Conservation (phyloP, 2,113 vertebrate species). For the Aramus guarauna region DNA sequence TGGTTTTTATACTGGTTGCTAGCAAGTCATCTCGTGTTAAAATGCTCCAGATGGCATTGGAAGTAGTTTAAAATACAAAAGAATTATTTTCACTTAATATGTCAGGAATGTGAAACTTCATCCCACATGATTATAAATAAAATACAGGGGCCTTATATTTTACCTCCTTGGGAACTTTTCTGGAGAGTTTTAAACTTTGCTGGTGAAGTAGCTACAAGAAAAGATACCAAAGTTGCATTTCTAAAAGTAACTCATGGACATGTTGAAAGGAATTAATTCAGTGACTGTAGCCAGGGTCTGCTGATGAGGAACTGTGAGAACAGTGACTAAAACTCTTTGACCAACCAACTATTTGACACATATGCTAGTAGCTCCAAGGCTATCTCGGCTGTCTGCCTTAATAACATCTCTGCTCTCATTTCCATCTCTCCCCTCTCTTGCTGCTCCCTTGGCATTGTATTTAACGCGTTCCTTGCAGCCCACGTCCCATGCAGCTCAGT, state of each 20-base stretch:
- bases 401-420: slow-evolving; percentile 39
- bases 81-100: not conserved
- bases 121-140: not conserved
- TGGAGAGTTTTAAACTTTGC: not conserved
- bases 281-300: not conserved
- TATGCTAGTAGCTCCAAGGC: slow-evolving; percentile 11
- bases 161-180: not conserved
- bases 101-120: not conserved
- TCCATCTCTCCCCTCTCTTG: not conserved
- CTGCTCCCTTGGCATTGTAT: not conserved
- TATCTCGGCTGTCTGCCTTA: not conserved
- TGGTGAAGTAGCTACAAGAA: not conserved
- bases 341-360: slow-evolving; percentile 23
- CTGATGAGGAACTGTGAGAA: not conserved
- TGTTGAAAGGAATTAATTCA: not conserved
- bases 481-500: not conserved
- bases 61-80: slow-evolving; percentile 9
- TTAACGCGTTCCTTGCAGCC: not conserved
- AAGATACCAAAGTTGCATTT: not conserved
- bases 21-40: not conserved
- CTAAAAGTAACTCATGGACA: not conserved
- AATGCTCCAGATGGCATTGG: slow-evolving; percentile 32
- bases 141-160: not conserved
- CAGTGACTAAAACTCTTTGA: not conserved
- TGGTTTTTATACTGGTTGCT: not conserved